These are phyloP conservation scores for Emys orbicularis DNA, from an alignment of 2,797 vertebrate genomes.

Conservation along the genomic window DNA sequence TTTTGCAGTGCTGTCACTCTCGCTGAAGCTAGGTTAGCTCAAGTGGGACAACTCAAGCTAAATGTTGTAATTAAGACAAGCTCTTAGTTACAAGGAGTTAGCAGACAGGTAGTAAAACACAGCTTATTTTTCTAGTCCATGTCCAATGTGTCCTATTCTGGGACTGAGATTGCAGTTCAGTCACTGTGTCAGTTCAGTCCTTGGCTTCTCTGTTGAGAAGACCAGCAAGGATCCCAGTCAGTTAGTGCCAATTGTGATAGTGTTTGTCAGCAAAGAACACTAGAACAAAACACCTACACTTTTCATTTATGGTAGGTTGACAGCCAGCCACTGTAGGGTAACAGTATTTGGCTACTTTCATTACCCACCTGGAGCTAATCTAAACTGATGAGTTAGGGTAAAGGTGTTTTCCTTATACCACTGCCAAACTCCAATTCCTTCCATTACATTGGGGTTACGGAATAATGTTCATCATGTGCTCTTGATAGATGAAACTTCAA, in stretches of 20 bases:
- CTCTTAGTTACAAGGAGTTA: neutral
- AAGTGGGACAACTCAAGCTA: neutral
- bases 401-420: neutral
- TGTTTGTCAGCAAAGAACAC: neutral
- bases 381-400: neutral
- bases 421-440: neutral
- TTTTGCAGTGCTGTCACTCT: neutral
- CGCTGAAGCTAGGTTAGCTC: neutral
- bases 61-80: neutral
- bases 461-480: conserved; percentile 37
- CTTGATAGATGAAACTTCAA: neutral
- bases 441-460: conserved; percentile 6
- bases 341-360: neutral
- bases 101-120: neutral
- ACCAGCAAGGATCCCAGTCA: neutral
- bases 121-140: neutral
- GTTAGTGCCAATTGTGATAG: neutral
- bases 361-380: neutral
- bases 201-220: neutral
- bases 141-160: neutral
- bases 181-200: neutral
- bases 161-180: neutral
- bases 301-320: neutral
- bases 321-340: neutral
- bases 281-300: neutral